phyloP scores from a whole-genome alignment of 2,113 vertebrate species.

The Merops nubicus region DNA sequence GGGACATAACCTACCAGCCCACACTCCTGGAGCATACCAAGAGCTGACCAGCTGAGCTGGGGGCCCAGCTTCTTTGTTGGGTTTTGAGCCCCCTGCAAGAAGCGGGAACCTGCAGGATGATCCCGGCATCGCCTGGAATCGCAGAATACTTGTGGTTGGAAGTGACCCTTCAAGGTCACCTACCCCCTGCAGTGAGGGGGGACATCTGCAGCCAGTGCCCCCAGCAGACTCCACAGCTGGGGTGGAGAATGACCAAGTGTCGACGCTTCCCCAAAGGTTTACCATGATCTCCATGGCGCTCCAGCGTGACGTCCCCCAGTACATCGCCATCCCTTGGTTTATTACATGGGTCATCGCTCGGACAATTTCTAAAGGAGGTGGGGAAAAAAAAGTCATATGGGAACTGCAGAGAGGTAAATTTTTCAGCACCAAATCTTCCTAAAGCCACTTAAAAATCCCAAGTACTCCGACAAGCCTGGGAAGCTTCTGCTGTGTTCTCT shows the following conservation, averaged over 20 bases:
- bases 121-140: no score
- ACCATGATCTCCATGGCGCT: conserved; percentile 99
- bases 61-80: neutral
- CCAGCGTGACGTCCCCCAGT: conserved; percentile 98
- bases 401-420: neutral
- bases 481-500: neutral
- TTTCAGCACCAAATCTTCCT: neutral
- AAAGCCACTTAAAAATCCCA: accelerated
- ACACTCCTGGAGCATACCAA: accelerated
- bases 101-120: no score
- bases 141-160: no score
- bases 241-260: neutral
- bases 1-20: neutral
- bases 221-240: neutral
- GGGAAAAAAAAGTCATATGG: accelerated
- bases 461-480: accelerated
- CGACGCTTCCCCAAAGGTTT: neutral
- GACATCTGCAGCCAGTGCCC: no score
- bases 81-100: no score
- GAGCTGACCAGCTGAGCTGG: no score
- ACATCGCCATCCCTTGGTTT: conserved; percentile 98
- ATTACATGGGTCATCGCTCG: conserved; percentile 97
- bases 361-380: conserved; percentile 84
- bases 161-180: no score
- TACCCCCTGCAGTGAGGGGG: no score